Conservation (phyloP, 2,888 invertebrate genomes). For the Eubasilissa splendida region DNA sequence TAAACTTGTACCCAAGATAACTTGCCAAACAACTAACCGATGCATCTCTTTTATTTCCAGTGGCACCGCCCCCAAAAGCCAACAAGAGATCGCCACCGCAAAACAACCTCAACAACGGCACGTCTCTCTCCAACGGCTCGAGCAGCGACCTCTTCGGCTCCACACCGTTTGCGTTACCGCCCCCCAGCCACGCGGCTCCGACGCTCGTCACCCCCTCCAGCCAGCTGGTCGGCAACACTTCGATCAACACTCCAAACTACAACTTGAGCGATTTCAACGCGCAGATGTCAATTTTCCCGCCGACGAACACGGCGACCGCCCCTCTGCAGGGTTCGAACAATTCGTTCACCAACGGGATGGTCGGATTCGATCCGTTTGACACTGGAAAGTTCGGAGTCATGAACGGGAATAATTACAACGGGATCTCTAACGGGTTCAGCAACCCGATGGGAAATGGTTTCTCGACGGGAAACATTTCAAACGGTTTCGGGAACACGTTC, state of each 20-base stretch:
- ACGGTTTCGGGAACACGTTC: constrained; percentile 70
- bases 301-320: constrained; percentile 38
- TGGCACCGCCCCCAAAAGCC: constrained; percentile 92
- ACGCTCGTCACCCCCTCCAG: neutral
- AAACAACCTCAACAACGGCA: constrained; percentile 62
- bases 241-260: constrained; percentile 63
- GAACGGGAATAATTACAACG: constrained; percentile 54
- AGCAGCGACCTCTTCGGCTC: constrained; percentile 87
- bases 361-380: constrained; percentile 85
- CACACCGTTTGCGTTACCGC: constrained; percentile 78
- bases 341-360: constrained; percentile 64
- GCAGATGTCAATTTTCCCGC: constrained; percentile 40
- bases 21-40: too few species aligned
- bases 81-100: constrained; percentile 70
- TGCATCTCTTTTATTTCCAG: constrained; percentile 68
- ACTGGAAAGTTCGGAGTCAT: constrained; percentile 78
- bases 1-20: too few species aligned
- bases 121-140: constrained; percentile 62
- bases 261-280: constrained; percentile 69
- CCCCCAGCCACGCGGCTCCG: constrained; percentile 54
- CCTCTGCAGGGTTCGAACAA: constrained; percentile 20
- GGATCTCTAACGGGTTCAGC: constrained; percentile 57
- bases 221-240: constrained; percentile 56
- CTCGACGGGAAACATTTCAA: constrained; percentile 64
- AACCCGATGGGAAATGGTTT: constrained; percentile 64